Evolutionary conservation across 1,140 invertebrate species (phyloP), one percentile per base, ranked within the genome.

Genomic region (Drosophila insularis): DNA sequence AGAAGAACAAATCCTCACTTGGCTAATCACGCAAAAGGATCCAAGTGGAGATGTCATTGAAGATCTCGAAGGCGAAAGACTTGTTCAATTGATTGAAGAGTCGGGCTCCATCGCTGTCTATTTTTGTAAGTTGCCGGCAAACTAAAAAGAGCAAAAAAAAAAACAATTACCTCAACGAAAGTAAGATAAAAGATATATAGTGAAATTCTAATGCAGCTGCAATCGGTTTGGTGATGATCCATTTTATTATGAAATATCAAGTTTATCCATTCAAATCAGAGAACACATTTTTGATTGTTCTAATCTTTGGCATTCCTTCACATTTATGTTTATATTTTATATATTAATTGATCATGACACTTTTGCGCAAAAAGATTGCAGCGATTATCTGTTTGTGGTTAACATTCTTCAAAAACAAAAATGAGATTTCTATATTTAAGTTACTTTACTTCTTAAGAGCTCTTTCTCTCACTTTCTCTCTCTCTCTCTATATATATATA

Each of bases 21-120:
- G 98, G 98, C 92, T 98, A 23, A 92, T 98, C 73, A 96, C 96
- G 40, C 97, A 98, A 92, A 98, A 98, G 90, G 96, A 98, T 93
- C 96, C 97, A 59, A 95, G 96, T 43, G 96, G 96, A 59, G 97
- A 98, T 90, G 94, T 97, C 50, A 98, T 98, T 78, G 97, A 98
- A 93, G 96, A 96, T 77, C 92, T 97, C 11, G 96, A 97, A 92
- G 97, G 97, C 54, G 95, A 96, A 86, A 95, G 96, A 74, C 92
- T 98, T n/a, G 91, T 96, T 21, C 94, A 95, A 65, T 90, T 98
- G 17, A 97, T 98, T 71, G 94, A 97, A 78, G 95, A 96, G 76
- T 96, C 96, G 37, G 95, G 96, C 81, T 96, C 97, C 27, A 92
- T 98, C 64, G 97, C 97, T 17, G 95, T 98, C 7, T 98, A 97